A percentile compares a stretch with the other conserved stretches of the same genome.
phyloP scores from a whole-genome alignment of 1,140 invertebrate species.

The Lanistes nyassanus region DNA sequence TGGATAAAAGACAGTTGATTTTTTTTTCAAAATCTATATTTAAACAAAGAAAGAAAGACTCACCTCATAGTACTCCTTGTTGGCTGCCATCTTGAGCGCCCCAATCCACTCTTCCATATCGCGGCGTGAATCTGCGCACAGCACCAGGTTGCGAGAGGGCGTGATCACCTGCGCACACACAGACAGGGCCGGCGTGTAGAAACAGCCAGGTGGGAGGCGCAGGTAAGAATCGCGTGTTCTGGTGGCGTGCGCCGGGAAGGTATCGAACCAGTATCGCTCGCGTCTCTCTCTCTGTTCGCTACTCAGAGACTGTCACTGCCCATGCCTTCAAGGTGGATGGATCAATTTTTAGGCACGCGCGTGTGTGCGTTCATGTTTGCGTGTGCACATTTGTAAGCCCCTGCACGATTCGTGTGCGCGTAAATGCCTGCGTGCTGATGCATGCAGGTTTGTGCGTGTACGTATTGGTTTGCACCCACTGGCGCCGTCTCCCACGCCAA shows the following conservation, averaged over 20 bases:
- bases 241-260: no score
- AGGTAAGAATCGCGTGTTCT: no score
- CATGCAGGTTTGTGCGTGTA: no score
- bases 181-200: slow-evolving; percentile 15
- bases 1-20: no score
- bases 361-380: no score
- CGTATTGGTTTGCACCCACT: no score
- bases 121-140: slow-evolving; percentile 82
- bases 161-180: slow-evolving; percentile 81
- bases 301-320: neutral
- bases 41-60: slow-evolving; percentile 31
- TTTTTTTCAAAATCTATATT: no score
- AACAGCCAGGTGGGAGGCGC: neutral
- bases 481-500: no score
- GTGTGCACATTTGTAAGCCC: no score
- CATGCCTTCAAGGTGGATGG: neutral
- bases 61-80: slow-evolving; percentile 76
- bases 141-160: slow-evolving; percentile 82
- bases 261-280: neutral
- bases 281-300: neutral
- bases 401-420: no score
- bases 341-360: neutral
- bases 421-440: no score
- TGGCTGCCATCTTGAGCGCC: slow-evolving; percentile 78
- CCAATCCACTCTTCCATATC: slow-evolving; percentile 93